These are phyloP conservation scores for Oxycera nigricornis DNA, from an alignment of 2,888 invertebrate species.

Conservation along the genomic window DNA sequence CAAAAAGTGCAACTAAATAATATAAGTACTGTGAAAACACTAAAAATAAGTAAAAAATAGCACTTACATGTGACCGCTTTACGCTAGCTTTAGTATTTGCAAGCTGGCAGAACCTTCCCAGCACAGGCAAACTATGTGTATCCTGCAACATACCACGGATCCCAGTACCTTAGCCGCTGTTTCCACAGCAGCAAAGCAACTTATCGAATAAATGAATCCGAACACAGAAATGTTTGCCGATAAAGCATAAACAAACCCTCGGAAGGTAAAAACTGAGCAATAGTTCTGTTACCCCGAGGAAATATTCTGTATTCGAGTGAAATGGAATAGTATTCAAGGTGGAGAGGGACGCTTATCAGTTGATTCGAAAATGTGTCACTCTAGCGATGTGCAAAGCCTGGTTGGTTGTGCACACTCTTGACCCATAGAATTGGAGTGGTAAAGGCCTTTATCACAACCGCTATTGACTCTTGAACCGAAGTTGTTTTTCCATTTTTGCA, in stretches of 20 bases:
- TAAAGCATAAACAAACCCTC: conserved; percentile 31
- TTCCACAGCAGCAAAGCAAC: background rate
- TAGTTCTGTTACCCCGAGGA: background rate
- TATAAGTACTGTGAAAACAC: too few relatives aligned
- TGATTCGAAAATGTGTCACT: background rate
- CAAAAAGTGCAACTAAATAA: too few relatives aligned
- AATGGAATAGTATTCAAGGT: background rate
- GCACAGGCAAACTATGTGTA: too few relatives aligned
- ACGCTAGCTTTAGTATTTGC: too few relatives aligned
- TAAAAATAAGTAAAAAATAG: too few relatives aligned
- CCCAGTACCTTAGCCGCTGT: background rate
- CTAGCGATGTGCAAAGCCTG: background rate
- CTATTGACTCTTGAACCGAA: too few relatives aligned
- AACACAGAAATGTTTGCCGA: conserved; percentile 23
- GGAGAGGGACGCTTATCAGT: background rate
- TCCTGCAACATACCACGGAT: background rate
- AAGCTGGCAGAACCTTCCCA: too few relatives aligned
- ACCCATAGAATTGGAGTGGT: too few relatives aligned
- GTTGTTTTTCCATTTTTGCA: too few relatives aligned
- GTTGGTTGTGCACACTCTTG: background rate
- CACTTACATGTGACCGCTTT: too few relatives aligned
- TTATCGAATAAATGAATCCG: conserved; percentile 35
- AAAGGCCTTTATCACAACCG: too few relatives aligned
- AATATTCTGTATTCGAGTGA: background rate
- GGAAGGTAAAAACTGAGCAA: conserved; percentile 1